Percentiles rank a stretch among this genome's conserved stretches.
Conservation (phyloP, 2,888 invertebrate genomes). For the Microplitis manilae region DNA sequence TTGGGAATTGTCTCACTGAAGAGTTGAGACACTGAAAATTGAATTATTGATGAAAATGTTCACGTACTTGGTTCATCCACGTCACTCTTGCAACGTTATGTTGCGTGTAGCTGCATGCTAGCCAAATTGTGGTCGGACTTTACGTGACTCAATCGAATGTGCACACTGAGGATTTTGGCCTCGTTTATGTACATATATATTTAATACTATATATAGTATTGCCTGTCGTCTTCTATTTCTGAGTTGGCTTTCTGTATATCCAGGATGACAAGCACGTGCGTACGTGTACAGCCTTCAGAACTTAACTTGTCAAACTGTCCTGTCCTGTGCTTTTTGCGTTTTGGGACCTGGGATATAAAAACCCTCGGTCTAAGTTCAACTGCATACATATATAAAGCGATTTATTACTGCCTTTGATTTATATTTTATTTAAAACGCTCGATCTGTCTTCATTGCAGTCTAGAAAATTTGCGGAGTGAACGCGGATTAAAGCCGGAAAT, state of each 20-base stretch:
- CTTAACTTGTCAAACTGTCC: constrained; percentile 51
- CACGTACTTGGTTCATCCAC: constrained; percentile 33
- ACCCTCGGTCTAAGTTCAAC: neutral
- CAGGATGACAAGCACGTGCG: constrained; percentile 35
- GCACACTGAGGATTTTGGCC: constrained; percentile 25
- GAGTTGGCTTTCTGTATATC: constrained; percentile 35
- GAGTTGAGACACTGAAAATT: constrained; percentile 19
- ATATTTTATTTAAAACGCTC: neutral
- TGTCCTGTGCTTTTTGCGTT: constrained; percentile 23
- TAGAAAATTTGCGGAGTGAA: too few relatives aligned
- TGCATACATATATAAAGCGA: neutral
- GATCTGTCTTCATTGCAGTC: neutral
- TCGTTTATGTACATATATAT: neutral
- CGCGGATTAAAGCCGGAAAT: too few relatives aligned
- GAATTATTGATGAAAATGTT: constrained; percentile 41
- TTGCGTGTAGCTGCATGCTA: constrained; percentile 25
- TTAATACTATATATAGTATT: constrained; percentile 38
- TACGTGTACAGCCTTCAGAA: constrained; percentile 51
- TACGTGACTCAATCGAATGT: constrained; percentile 49
- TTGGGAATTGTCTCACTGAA: constrained; percentile 20
- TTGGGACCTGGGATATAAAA: neutral
- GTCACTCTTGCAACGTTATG: constrained; percentile 22
- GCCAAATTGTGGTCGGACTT: constrained; percentile 44
- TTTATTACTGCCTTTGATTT: neutral
- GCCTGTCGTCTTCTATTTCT: constrained; percentile 41